phyloP scores from a whole-genome alignment of 2,113 vertebrate species.

The Stegostoma tigrinum region DNA sequence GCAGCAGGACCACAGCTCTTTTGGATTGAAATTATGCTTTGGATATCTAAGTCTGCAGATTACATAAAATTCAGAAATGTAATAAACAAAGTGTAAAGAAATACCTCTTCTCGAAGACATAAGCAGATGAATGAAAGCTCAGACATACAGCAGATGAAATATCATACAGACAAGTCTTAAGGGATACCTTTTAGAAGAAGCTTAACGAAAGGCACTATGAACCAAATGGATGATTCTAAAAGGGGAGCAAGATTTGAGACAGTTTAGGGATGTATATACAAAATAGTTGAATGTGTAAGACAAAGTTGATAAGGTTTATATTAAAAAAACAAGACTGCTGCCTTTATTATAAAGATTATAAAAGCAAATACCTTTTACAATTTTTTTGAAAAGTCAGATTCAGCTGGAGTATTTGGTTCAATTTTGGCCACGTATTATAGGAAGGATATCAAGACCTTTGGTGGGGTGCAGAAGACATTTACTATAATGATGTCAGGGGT shows the following conservation, averaged over 20 bases:
- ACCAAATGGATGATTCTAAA: neutral
- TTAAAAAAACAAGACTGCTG: neutral
- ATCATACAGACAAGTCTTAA: neutral
- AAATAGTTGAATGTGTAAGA: neutral
- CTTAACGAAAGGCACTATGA: neutral
- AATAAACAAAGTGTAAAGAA: neutral
- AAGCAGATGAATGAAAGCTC: neutral
- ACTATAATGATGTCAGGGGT: neutral
- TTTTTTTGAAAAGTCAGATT: too few relatives aligned
- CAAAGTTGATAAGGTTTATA: neutral
- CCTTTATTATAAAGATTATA: neutral
- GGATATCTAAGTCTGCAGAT: neutral
- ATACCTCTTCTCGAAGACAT: neutral
- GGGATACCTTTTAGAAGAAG: neutral
- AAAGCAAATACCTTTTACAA: too few relatives aligned
- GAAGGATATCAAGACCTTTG: too few relatives aligned
- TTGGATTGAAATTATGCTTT: neutral
- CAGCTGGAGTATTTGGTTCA: too few relatives aligned
- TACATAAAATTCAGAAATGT: neutral
- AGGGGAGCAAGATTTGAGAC: neutral
- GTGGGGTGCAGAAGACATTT: neutral
- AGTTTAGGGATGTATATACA: neutral
- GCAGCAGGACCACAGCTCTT: neutral
- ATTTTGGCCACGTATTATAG: too few relatives aligned
- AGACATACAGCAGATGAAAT: neutral